Base-by-base conservation (phyloP, 2,113 vertebrate genomes). In the Cnemophilus loriae region DNA sequence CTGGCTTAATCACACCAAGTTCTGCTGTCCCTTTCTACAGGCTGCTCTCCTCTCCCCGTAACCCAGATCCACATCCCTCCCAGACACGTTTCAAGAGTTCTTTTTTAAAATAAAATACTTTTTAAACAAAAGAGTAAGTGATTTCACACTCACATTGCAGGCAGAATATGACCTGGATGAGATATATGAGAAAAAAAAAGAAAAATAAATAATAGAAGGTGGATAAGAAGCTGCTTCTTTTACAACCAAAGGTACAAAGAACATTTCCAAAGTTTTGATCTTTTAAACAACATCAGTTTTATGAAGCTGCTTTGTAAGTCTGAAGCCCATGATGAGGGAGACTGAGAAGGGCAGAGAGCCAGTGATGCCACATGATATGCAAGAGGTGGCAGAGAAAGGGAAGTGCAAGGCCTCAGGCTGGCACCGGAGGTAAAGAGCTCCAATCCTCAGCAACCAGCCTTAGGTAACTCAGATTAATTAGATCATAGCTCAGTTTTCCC, bases 151-250 rank as follows among this genome's bases (percentile, higher is more conserved):
- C 63, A 78, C 50, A 90, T 47, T 28, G 53, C 86, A 97, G 94
- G 93, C 67, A 91, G 84, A 96, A 55, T 96, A 87, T 85, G 87
- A 87, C 71, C 81, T 92, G 83, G 64, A 97, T 95, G 83, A 97
- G 79, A 97, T 73, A 96, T 95, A 95, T 82, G 78, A 42, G 14
- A 3, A 14, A 1, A 27, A 10, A 32, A 90, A 84, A 70, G 14
- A 27, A 49, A 30, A 91, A 88, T 47, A 75, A 95, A 93, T 44
- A 89, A 96, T 30, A 95, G 73, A 96, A 95, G 44, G 74, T 82
- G 47, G 87, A 95, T 70, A 81, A 96, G 88, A 96, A 94, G 90
- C 91, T 75, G 69, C 84, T 93, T 94, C 87, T 90, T 96, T 97
- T 60, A 74, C 89, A 94, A 90, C 77, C 74, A 56, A 86, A 87